Percentiles rank a stretch among this genome's conserved stretches.
Evolutionary conservation across 2,113 vertebrate species (phyloP).

Genomic region (Colaptes auratus): DNA sequence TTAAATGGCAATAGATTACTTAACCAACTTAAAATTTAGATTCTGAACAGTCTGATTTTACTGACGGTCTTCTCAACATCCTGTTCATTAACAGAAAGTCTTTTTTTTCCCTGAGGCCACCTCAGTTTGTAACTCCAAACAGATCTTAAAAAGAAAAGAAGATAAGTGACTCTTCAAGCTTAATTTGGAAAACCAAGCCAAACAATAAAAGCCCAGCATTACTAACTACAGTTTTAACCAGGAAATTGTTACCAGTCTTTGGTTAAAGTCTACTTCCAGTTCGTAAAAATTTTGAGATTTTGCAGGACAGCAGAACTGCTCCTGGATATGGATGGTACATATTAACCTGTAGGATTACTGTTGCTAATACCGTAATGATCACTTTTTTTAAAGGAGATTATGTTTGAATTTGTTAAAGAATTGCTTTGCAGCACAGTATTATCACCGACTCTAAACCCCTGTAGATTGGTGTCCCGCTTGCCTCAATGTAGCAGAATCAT

Average conservation of each 20-base stretch:
- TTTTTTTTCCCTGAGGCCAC: not conserved
- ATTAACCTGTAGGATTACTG: slow-evolving; percentile 38
- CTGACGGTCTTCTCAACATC: not conserved
- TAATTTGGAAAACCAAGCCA: not conserved
- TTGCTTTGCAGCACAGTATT: not conserved
- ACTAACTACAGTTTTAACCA: not conserved
- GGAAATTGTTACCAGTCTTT: not conserved
- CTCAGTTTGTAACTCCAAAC: not conserved
- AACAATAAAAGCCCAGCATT: not conserved
- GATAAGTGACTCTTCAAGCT: not conserved
- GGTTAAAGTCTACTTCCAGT: not conserved
- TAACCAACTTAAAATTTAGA: not conserved
- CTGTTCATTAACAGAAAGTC: not conserved
- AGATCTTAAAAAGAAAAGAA: not conserved
- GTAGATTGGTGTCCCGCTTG: not conserved
- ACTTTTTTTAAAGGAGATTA: not conserved
- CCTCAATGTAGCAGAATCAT: not conserved
- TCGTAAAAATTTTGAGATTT: slow-evolving; percentile 23
- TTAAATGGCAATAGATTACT: not conserved
- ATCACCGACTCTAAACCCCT: not conserved
- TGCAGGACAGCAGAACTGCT: slow-evolving; percentile 17
- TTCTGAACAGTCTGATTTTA: not conserved
- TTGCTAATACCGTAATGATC: slow-evolving; percentile 31
- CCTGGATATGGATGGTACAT: slow-evolving; percentile 34
- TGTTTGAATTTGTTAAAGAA: slow-evolving; percentile 32